Evolutionary conservation across 23 tunicate species (phyloP), one percentile per base, ranked within the genome.

Genomic region (Halocynthia roretzi): DNA sequence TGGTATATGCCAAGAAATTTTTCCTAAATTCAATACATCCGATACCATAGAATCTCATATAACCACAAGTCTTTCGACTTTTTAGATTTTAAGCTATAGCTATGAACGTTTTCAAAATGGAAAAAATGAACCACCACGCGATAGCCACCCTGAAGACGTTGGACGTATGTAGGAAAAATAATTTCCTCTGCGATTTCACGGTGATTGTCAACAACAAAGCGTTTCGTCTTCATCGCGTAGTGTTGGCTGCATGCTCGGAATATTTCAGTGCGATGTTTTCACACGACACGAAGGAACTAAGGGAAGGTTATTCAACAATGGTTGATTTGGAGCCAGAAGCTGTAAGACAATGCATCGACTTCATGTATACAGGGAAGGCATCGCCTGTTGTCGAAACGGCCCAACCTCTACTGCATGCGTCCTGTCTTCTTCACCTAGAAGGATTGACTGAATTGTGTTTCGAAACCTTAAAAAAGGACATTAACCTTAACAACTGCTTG

Each of bases 361-460:
- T 65, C 70, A 65, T 65, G 70, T 65, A 65, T 48, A 65, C 70
- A 10, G 70, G 70, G 19, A 6, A 65, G 31, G 70, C 70, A 6
- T 20, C 15, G 1, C 70, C 70, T 8, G 31, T 6, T 0, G 48
- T 65, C 31, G 70, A 65, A 65, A 65, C n/a, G 0, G 19, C 19
- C 5, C 70, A 65, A 65, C 15, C 70, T 5, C 6, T 65, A 0
- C 31, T 65, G 31, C 70, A 65, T 48, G 70, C 70, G 19, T 65
- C 70, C 5, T 48, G 70, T 48, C 31, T 65, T 2, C 70, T 65
- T 9, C 70, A 65, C 31, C 19, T 65, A 10, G 70, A 65, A 20
- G 70, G 70, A 65, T 15, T 65, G 31, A 65, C 70, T 9, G 70
- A 65, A 15, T 15, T 65, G 70, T 65, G 70, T 15, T 65, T 65